Percentiles rank a stretch among this genome's conserved stretches.
These are phyloP conservation scores for Ammospiza maritima DNA, from an alignment of 2,797 vertebrate genomes.

Conservation along the genomic window DNA sequence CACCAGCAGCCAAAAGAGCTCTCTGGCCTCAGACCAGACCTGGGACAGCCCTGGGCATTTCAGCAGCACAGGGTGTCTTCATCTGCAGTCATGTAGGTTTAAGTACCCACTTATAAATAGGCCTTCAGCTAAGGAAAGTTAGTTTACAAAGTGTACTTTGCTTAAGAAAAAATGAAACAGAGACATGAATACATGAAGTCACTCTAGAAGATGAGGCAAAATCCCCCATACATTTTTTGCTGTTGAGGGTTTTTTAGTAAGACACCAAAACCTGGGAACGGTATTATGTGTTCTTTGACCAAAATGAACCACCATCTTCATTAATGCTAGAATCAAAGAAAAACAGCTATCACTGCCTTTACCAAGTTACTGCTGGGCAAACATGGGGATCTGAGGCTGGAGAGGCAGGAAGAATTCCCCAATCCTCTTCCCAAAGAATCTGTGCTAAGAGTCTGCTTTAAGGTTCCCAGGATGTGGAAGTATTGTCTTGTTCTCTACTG, in stretches of 20 bases:
- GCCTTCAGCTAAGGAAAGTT: not conserved
- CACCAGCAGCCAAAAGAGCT: not conserved
- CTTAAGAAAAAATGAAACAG: not conserved
- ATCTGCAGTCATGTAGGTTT: not conserved
- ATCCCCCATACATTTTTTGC: not conserved
- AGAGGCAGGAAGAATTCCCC: not conserved
- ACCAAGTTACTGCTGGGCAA: not conserved
- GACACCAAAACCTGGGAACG: not conserved
- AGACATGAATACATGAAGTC: not conserved
- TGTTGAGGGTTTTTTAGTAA: not conserved
- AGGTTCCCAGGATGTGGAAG: not conserved
- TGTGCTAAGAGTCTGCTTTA: not conserved
- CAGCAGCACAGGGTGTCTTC: not conserved
- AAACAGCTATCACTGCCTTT: not conserved
- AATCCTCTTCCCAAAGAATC: not conserved
- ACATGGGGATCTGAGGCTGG: not conserved
- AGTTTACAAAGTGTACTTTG: not conserved
- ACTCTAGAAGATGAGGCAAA: not conserved
- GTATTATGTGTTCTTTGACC: not conserved
- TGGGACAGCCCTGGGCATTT: not conserved
- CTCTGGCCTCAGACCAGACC: not conserved
- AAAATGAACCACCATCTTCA: not conserved
- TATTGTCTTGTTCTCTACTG: not conserved
- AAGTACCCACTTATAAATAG: not conserved
- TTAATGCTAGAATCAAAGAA: not conserved